Evolutionary conservation across 2,113 vertebrate genomes (phyloP).

Genomic region (Coptodon bakossiorum): DNA sequence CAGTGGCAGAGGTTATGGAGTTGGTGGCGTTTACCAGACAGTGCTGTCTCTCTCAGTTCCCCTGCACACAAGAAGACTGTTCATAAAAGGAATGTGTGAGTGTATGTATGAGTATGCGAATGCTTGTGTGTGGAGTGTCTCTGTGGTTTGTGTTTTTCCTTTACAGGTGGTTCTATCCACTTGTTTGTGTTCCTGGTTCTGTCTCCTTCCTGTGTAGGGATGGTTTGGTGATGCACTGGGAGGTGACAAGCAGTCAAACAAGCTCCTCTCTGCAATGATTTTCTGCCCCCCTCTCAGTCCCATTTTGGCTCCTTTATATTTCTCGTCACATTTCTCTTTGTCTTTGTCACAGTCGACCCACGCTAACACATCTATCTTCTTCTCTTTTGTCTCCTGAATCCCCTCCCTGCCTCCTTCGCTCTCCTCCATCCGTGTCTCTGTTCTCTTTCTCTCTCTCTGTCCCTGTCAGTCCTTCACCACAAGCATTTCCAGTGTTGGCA

Average conservation of each 20-base stretch:
- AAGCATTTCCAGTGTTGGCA: conserved; percentile 60
- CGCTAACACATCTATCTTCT: neutral
- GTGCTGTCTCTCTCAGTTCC: conserved; percentile 52
- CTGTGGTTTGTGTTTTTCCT: conserved; percentile 53
- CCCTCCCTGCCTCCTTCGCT: neutral
- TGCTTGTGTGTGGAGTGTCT: neutral
- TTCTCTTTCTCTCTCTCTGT: neutral
- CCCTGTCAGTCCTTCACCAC: conserved; percentile 46
- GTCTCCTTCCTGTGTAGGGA: conserved; percentile 47
- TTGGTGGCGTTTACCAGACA: conserved; percentile 52
- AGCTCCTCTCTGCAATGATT: neutral
- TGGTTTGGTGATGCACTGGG: conserved; percentile 14
- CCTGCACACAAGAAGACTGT: conserved; percentile 54
- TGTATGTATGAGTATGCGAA: neutral
- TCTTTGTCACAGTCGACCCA: neutral
- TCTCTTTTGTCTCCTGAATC: neutral
- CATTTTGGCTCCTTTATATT: neutral
- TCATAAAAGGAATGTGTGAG: conserved; percentile 45
- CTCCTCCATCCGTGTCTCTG: neutral
- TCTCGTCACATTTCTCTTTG: neutral
- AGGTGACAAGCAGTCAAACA: conserved; percentile 17
- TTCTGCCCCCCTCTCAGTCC: neutral
- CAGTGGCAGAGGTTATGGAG: conserved; percentile 48
- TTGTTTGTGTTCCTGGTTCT: conserved; percentile 56
- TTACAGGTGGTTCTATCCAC: conserved; percentile 55